Base-by-base conservation (phyloP, 1,140 invertebrate species). In the Arctopsyche grandis region DNA sequence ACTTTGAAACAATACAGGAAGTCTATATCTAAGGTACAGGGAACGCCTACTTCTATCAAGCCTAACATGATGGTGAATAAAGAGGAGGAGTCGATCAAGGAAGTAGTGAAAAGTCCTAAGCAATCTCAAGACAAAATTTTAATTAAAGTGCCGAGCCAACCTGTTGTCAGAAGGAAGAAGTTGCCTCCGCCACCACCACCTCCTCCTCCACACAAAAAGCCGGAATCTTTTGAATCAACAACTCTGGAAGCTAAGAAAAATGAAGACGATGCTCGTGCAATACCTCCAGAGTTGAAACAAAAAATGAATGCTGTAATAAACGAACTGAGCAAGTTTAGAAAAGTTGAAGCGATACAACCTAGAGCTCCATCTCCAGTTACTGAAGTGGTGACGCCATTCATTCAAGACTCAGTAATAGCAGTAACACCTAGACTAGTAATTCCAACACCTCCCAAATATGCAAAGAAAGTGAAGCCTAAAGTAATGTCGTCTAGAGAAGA, bases 291-390 rank as follows among this genome's bases (percentile, higher is more conserved):
- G 81, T 86, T 90, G 0, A 90, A 90, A 84, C 85, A 87, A 63
- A 90, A 90, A 83, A 89, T 91, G 89, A 88, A 89, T 82, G 89
- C 90, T 22, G 90, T 91, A 12, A 90, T 91, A 70, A 85, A 87
- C 38, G 89, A 91, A 84, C 84, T 91, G 24, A 87, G 87, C 52
- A 86, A 86, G 81, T 88, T 87, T 82, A 83, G 83, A 71, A 83
- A 86, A 77, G 77, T 84, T 24, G 88, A 88, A 83, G 81, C 87
- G 77, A 84, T 85, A 52, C 82, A 84, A 63, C 81, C 81, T 0
- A 80, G 81, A 80, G 75, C 78, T n/a, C 1, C 77, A 12, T 82
- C 81, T n/a, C 81, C 81, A 19, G 84, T 76, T 69, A 82, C 82
- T 44, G 84, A 85, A 80, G 82, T 84, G 29, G 83, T 82, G 38